These are phyloP conservation scores for Pachyuromys duprasi DNA, from an alignment of 2,797 vertebrate species.

Conservation along the genomic window DNA sequence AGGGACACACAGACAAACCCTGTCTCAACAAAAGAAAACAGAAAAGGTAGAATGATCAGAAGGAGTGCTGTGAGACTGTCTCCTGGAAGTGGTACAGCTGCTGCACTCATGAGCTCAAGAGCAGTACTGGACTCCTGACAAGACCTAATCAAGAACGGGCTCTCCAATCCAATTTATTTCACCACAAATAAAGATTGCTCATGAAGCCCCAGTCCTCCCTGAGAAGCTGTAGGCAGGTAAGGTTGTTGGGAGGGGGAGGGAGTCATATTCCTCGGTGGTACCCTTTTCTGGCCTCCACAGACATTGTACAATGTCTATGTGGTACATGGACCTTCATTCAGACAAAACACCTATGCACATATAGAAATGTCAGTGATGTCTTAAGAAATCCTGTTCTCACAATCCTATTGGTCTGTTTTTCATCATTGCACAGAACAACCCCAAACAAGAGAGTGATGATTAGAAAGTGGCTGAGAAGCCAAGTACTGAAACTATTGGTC, in stretches of 20 bases:
- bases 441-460: background rate
- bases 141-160: background rate
- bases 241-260: background rate
- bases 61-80: background rate
- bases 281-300: background rate
- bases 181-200: background rate
- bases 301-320: background rate
- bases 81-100: background rate
- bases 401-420: background rate
- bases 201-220: background rate
- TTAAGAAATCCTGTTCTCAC: background rate
- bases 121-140: background rate
- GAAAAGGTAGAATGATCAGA: background rate
- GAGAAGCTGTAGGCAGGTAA: background rate
- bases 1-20: background rate
- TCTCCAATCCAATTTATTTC: too few species aligned
- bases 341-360: background rate
- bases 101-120: background rate
- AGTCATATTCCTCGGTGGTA: background rate
- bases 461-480: background rate
- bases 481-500: constrained; percentile 43
- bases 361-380: background rate
- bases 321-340: background rate
- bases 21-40: background rate
- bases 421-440: background rate